Evolutionary conservation across 2,797 vertebrate species (phyloP), one percentile per base, ranked within the genome.

Genomic region (Linurgus olivaceus): DNA sequence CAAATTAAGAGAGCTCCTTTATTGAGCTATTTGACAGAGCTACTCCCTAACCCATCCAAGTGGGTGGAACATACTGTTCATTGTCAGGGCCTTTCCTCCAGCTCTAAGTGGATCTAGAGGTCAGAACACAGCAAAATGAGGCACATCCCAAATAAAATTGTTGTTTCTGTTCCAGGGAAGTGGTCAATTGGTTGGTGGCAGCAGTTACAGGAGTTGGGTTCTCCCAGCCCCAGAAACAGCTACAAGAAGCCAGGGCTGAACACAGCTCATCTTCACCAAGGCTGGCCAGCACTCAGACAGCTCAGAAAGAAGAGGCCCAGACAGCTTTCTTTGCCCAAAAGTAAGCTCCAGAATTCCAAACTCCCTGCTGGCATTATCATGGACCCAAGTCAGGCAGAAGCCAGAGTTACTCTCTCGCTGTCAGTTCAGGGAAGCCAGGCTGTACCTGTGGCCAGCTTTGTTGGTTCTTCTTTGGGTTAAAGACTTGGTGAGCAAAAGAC

Each of bases 161-260:
- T 33, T 62, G 14, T 95, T 90, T 95, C 74, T 87, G 18, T 97
- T 86, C 29, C 95, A 99, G 99, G 96, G 98, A 99, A 66, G 97
- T 99, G 80, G 98, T 99, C 33, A 97, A 97, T 79, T 99, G 99
- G 99, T 90, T 99, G 92, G 98, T 99, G 35, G 96, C 95, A 95
- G 97, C 98, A 51, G 98, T 99, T 50, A 96, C 97, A 9, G 96
- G 95, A 91, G 19, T 75, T 1, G 76, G 84, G 35, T 90, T 96
- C 70, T 86, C 68, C 37, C 90, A 95, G 47, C 26, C 86, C 37
- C 62, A 2, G 62, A 42, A 83, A 33, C 90, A 89, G 37, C 83
- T 17, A 2, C 96, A 95, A 25, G 75, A 76, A 80, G 24, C 71
- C 40, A 91, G 42, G 72, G 37, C 63, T 1, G 21, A 84, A 89